Evolutionary conservation across 2,113 vertebrate genomes (phyloP), one percentile per base, ranked within the genome.

Genomic region (Pseudorectes ferrugineus): DNA sequence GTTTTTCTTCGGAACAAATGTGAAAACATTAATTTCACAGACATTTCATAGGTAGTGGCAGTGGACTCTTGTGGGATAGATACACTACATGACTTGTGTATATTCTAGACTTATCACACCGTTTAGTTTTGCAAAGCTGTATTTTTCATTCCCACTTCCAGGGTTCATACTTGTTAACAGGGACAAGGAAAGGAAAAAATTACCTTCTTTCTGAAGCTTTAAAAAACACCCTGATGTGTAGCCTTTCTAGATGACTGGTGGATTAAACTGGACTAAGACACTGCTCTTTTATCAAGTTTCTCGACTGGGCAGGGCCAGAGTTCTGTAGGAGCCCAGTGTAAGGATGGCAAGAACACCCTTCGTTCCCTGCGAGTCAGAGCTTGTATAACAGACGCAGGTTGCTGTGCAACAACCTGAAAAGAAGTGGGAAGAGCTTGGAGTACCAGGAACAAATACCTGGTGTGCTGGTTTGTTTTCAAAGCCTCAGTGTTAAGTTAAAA

Each of bases 361-460:
- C 2, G 48, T 52, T 92, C 38, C 11, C 12, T 13, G 2, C 18
- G 18, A 92, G 92, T 93, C 49, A 21, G 62, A 88, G 80, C 86
- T 93, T 93, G 91, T 95, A 21, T 89, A 89, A 89, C 70, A 85
- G 75, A 49, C 1, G 0, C 31, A 38, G 42, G 90, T 90, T 96
- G 66, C 91, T 89, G 84, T 96, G 93, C 89, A 87, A 61, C 91
- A 89, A 22, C 48, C 45, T 88, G 89, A 46, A 61, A 62, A 95
- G 61, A 73, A 65, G 38, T 75, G 51, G 67, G 31, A 83, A 95
- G 71, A 91, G 51, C 40, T 45, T 92, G 49, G 72, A 84, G 71
- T 78, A 83, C 51, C 62, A 55, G 61, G 54, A 90, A 26, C 45
- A 71, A 91, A 70, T 79, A 74, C 51, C 52, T 79, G 59, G 46